Base-by-base conservation (phyloP, 2,888 invertebrate species). In the Psylliodes chrysocephalus region DNA sequence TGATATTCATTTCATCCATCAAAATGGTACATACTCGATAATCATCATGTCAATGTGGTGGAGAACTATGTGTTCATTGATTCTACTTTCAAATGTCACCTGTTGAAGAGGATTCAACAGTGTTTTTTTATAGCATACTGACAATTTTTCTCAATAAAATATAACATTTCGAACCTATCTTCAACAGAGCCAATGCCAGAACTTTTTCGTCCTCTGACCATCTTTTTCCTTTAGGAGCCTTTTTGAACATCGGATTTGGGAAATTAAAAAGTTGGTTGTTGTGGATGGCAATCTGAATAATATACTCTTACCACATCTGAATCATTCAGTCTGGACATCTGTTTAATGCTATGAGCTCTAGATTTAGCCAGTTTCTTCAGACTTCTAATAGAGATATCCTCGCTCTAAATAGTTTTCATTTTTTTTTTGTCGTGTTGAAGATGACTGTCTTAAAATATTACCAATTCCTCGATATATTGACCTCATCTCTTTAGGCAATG, bases 1-100 rank as follows among this genome's bases (percentile, higher is more conserved):
- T 61, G n/a, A 72, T 68, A 46, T 69, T 69, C 49, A 71, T 68
- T 60, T 72, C 69, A 60, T 67, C 67, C 19, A 69, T 49, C 7
- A 65, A 30, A 10, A 59, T 6, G 15, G 55, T n/a, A 42, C 42
- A 40, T 38, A 28, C 17, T 22, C 56, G 53, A 44, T 33, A 14
- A 35, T 46, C 38, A 7, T 30, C 25, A 38, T 55, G 2, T 63
- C 28, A 22, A 30, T 46, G 60, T 59, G 25, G 6, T 22, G 8
- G 8, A 47, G 66, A n/a, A n/a, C n/a, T 10, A 71, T 54, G 42
- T 68, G 64, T 18, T 49, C 17, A 22, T 71, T 71, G 22, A 70
- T 59, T 15, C 66, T 66, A 15, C 52, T 44, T 30, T 47, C 25
- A 53, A 71, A 67, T 33, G 60, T 64, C 18, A 71, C 55, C 42